phyloP scores from a whole-genome alignment of 2,797 vertebrate genomes.

The Megalops cyprinoides region DNA sequence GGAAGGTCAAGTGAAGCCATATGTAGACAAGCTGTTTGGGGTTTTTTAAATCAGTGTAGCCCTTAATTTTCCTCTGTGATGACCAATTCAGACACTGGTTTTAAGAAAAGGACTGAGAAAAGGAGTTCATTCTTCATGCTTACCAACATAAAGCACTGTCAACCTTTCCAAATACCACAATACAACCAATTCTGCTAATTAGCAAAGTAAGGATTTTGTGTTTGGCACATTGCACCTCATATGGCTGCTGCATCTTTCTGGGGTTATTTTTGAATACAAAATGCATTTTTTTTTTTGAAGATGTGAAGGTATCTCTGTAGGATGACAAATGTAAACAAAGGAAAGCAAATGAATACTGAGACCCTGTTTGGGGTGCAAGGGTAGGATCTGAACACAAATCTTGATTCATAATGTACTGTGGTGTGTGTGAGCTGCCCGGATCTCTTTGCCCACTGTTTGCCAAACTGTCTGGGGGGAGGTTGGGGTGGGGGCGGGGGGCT shows the following conservation, averaged over 20 bases:
- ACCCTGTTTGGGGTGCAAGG: too few species aligned
- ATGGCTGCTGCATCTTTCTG: neutral
- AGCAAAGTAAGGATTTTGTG: slow-evolving; percentile 22
- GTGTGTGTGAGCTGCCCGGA: neutral
- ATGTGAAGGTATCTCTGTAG: neutral
- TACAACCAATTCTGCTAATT: slow-evolving; percentile 28
- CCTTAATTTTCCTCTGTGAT: slow-evolving; percentile 4
- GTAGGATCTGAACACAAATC: too few species aligned
- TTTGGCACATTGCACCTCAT: slow-evolving; percentile 21
- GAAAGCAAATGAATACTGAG: slow-evolving; percentile 20
- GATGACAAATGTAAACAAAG: neutral
- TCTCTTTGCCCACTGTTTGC: slow-evolving; percentile 6
- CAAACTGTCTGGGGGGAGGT: too few species aligned
- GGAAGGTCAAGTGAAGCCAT: neutral
- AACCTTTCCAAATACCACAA: slow-evolving; percentile 29
- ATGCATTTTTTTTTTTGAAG: neutral
- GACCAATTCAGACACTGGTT: slow-evolving; percentile 21
- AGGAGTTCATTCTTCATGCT: slow-evolving; percentile 33
- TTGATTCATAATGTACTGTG: neutral
- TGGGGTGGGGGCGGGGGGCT: too few species aligned
- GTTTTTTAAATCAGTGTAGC: neutral
- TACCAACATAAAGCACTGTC: slow-evolving; percentile 40
- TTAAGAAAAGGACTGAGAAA: slow-evolving; percentile 31
- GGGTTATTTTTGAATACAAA: slow-evolving; percentile 11
- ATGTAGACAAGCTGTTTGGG: neutral